Evolutionary conservation across 2,888 invertebrate species (phyloP).

Genomic region (Trichogramma evanescens): DNA sequence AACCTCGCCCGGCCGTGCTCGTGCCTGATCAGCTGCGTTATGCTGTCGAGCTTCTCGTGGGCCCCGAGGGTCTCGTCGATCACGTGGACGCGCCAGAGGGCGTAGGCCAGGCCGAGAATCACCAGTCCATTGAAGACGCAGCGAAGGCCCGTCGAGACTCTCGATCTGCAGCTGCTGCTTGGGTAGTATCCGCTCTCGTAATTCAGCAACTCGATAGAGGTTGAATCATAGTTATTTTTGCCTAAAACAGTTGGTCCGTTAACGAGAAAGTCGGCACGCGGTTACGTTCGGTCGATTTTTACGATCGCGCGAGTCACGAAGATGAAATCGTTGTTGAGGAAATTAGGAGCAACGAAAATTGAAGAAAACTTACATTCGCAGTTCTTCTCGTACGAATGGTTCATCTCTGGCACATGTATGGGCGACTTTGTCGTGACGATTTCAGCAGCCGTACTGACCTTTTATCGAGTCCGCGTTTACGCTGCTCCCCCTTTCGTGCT

Average conservation of each 20-base stretch:
- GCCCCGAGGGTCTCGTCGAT: slow-evolving; percentile 4
- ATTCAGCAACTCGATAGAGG: slow-evolving; percentile 8
- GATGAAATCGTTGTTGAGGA: not conserved
- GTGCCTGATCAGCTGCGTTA: not conserved
- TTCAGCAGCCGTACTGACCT: slow-evolving; percentile 17
- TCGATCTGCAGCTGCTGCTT: not conserved
- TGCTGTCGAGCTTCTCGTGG: slow-evolving; percentile 3
- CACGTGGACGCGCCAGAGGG: slow-evolving; percentile 13
- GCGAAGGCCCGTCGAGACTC: not conserved
- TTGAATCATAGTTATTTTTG: not conserved
- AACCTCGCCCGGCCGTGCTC: not conserved
- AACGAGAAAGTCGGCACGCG: not conserved
- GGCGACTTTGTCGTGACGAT: slow-evolving; percentile 7
- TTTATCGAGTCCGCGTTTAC: slow-evolving; percentile 9
- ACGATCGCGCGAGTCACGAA: not conserved
- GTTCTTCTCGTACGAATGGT: slow-evolving; percentile 14
- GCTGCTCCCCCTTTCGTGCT: no score
- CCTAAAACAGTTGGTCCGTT: not conserved
- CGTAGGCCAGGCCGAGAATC: slow-evolving; percentile 1
- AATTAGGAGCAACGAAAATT: not conserved
- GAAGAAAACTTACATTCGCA: slow-evolving; percentile 18
- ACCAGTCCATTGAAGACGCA: slow-evolving; percentile 1
- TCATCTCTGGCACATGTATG: slow-evolving; percentile 6
- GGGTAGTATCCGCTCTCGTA: slow-evolving; percentile 1
- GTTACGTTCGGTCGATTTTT: not conserved